phyloP scores from a whole-genome alignment of 2,888 invertebrate genomes.

The Ophonus ardosiacus region DNA sequence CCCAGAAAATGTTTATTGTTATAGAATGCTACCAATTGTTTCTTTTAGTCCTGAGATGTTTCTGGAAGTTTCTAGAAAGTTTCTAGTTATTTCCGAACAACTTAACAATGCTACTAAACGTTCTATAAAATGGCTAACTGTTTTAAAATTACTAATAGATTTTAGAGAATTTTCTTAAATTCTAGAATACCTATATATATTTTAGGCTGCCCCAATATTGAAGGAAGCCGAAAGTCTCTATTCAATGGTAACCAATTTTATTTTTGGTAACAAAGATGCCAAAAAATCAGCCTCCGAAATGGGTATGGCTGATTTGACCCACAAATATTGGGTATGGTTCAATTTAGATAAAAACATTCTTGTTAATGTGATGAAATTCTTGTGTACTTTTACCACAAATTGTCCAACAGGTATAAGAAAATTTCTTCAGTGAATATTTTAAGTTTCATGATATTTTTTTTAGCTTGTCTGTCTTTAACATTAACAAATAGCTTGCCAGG shows the following conservation, averaged over 20 bases:
- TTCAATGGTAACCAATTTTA: slow-evolving; percentile 79
- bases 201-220: slow-evolving; percentile 75
- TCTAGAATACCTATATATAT: slow-evolving; percentile 39
- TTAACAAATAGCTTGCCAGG: slow-evolving; percentile 77
- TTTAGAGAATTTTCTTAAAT: no score
- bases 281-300: slow-evolving; percentile 79
- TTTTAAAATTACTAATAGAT: no score
- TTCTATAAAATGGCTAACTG: no score
- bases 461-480: slow-evolving; percentile 77
- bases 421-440: background rate
- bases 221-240: slow-evolving; percentile 79
- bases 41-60: no score
- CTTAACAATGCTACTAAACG: background rate
- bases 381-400: slow-evolving; percentile 81
- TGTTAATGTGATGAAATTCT: slow-evolving; percentile 78
- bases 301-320: slow-evolving; percentile 79
- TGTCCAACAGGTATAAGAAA: slow-evolving; percentile 78
- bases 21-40: no score
- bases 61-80: background rate
- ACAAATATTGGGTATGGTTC: slow-evolving; percentile 84
- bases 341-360: slow-evolving; percentile 79
- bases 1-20: background rate
- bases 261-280: slow-evolving; percentile 77
- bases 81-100: background rate
- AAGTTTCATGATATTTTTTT: slow-evolving; percentile 52